Evolutionary conservation across 2,888 invertebrate genomes (phyloP), one percentile per base, ranked within the genome.

Genomic region (Athripsodes cinereus): DNA sequence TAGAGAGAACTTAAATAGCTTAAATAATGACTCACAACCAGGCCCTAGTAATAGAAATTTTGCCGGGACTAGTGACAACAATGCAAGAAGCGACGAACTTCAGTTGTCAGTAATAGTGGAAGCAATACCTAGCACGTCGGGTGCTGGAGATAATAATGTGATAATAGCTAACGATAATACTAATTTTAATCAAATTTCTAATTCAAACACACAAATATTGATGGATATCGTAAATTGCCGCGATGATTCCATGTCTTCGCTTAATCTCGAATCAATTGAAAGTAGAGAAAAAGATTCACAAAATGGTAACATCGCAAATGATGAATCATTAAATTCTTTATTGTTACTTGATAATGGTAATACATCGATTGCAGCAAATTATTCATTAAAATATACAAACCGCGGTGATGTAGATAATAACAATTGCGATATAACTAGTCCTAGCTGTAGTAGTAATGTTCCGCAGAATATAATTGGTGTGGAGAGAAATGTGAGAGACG

Each of bases 1-100:
- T 19, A 64, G 66, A 55, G 68, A 68, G 40, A 65, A 67, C 62
- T 61, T 68, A 16, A 64, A 64, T 11, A 65, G 22, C 11, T 26
- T 51, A 22, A 22, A 19, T 11, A 26, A 40, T n/a, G 20, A 21
- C 20, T 26, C 22, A 16, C 16, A 31, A 10, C 22, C 44, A 13
- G n/a, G 22, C 2, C 20, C 22, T 16, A 50, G 50, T n/a, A 5
- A 3, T 20, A 20, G 22, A 31, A 26, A 16, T 18, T 31, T 26
- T 19, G 18, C 22, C 13, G 22, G 16, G 11, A 31, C 48, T 13
- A 22, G 21, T 53, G 22, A 5, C 3, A 20, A 47, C 11, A n/a
- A n/a, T n/a, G n/a, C n/a, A n/a, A n/a, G n/a, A n/a, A 13, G 3
- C 2, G 47, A 19, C 5, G 20, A 11, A 8, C 47, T 3, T 5